A percentile compares a stretch with the other conserved stretches of the same genome.
phyloP scores from a whole-genome alignment of 1,140 invertebrate genomes.

The Drosophila watanabei region DNA sequence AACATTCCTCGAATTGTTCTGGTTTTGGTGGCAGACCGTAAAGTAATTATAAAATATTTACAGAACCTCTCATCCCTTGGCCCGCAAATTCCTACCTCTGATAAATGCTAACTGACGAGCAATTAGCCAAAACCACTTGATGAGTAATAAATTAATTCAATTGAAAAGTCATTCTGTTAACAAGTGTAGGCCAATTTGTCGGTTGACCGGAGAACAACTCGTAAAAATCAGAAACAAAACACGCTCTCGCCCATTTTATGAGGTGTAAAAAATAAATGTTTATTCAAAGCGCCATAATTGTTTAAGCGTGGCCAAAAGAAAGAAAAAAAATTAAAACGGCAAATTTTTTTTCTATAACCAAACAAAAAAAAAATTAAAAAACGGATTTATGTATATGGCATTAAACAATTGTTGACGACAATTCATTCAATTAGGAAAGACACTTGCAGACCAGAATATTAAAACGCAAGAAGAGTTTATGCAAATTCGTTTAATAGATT shows the following conservation, averaged over 20 bases:
- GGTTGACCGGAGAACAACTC: background rate
- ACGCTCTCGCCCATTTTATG: background rate
- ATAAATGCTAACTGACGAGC: background rate
- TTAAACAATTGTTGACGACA: constrained; percentile 6
- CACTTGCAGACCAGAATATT: constrained; percentile 7
- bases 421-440: constrained; percentile 1
- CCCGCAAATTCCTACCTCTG: constrained; percentile 1
- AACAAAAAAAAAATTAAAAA: constrained; percentile 2
- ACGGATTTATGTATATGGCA: background rate
- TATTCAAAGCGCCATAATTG: constrained; percentile 23
- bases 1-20: background rate
- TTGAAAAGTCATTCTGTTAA: constrained; percentile 30
- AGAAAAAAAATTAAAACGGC: constrained; percentile 1
- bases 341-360: background rate
- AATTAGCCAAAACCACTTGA: constrained; percentile 24
- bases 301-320: background rate
- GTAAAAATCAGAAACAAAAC: constrained; percentile 26
- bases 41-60: constrained; percentile 2
- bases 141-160: constrained; percentile 49
- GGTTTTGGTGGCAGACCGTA: background rate
- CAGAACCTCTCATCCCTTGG: constrained; percentile 11
- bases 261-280: constrained; percentile 42
- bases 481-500: background rate
- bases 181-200: constrained; percentile 31
- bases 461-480: background rate